phyloP scores from a whole-genome alignment of 2,888 invertebrate species.

The Macrophya annulata region DNA sequence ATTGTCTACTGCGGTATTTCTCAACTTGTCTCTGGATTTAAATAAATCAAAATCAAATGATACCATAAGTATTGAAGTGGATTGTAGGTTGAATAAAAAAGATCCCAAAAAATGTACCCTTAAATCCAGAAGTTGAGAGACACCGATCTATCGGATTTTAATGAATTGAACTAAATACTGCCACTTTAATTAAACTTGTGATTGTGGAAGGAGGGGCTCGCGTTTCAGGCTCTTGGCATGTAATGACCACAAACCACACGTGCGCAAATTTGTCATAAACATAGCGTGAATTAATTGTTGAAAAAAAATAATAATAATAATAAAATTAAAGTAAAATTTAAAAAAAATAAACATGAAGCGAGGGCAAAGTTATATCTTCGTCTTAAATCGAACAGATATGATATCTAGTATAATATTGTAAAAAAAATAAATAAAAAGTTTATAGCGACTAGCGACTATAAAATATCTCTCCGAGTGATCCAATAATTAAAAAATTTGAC shows the following conservation, averaged over 20 bases:
- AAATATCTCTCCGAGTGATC: constrained; percentile 42
- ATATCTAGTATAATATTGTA: constrained; percentile 25
- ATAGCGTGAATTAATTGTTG: constrained; percentile 63
- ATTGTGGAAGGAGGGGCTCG: constrained; percentile 70
- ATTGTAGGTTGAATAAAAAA: constrained; percentile 56
- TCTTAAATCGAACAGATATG: constrained; percentile 11
- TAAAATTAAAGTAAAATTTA: constrained; percentile 60
- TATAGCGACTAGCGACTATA: constrained; percentile 38
- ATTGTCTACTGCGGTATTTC: constrained; percentile 55
- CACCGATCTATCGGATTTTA: constrained; percentile 62
- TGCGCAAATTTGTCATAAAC: constrained; percentile 67
- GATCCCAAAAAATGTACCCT: constrained; percentile 23
- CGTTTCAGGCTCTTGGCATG: constrained; percentile 70
- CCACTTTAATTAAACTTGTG: constrained; percentile 67
- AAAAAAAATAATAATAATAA: constrained; percentile 61
- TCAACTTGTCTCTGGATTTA: constrained; percentile 40
- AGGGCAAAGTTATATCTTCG: constrained; percentile 34
- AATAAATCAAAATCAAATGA: constrained; percentile 18
- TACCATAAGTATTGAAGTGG: constrained; percentile 58
- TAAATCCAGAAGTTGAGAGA: constrained; percentile 60
- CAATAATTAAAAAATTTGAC: constrained; percentile 14
- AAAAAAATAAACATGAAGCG: constrained; percentile 49
- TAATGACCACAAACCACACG: constrained; percentile 73
- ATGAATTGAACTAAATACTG: constrained; percentile 70
- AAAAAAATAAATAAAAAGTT: constrained; percentile 18